Conservation (phyloP, 2,113 vertebrate species). For the Mormoops blainvillei region DNA sequence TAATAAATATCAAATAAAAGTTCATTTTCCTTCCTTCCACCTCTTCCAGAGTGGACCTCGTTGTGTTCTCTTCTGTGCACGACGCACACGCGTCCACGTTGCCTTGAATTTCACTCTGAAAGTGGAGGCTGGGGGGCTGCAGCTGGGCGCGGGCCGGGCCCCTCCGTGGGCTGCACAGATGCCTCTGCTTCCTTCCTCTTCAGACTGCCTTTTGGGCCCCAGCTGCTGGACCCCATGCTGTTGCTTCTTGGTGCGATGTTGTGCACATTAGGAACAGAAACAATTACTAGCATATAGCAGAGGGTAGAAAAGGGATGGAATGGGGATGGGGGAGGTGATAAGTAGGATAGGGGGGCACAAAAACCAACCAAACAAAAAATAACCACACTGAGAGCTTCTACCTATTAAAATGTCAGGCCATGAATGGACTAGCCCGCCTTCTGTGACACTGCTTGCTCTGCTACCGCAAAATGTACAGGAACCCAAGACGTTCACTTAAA, state of each 20-base stretch:
- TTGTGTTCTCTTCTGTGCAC: constrained; percentile 38
- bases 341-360: constrained; percentile 57
- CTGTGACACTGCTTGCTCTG: constrained; percentile 80
- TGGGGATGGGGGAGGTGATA: constrained; percentile 31
- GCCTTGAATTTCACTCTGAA: constrained; percentile 56
- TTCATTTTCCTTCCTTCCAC: constrained; percentile 69
- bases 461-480: constrained; percentile 83
- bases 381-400: constrained; percentile 84
- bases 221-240: constrained; percentile 80
- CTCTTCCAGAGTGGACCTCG: constrained; percentile 62
- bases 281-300: constrained; percentile 67
- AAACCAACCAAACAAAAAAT: constrained; percentile 54
- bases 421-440: constrained; percentile 73
- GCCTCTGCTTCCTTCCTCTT: constrained; percentile 28
- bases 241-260: constrained; percentile 71
- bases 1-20: constrained; percentile 83
- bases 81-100: constrained; percentile 14
- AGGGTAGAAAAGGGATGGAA: constrained; percentile 55
- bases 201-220: constrained; percentile 71
- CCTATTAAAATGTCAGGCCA: constrained; percentile 79
- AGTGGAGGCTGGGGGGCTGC: constrained; percentile 65
- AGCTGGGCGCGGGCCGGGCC: constrained; percentile 42
- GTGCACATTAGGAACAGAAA: constrained; percentile 69
- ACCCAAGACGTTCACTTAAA: constrained; percentile 81
- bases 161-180: background rate